These are phyloP conservation scores for Anodontia alba DNA, from an alignment of 2,888 invertebrate species.

Conservation along the genomic window DNA sequence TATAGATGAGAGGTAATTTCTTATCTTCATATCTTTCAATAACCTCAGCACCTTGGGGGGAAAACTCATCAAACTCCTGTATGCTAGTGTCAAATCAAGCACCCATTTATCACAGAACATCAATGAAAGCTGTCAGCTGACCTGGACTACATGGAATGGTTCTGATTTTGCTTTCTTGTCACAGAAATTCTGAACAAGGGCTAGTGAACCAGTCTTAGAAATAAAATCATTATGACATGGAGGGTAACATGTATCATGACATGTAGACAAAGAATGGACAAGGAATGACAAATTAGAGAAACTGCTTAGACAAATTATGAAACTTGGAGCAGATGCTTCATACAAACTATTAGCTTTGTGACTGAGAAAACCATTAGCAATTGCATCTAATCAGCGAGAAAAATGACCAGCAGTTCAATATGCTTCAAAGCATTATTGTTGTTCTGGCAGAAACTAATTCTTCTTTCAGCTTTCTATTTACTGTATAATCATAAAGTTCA, in stretches of 20 bases:
- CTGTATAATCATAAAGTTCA: no score
- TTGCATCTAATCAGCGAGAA: no score
- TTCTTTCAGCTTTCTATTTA: no score
- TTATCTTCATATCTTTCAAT: slow-evolving; percentile 12
- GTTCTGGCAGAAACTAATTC: no score
- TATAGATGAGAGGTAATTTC: slow-evolving; percentile 14
- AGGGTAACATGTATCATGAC: background rate
- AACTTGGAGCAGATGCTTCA: background rate
- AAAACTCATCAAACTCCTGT: slow-evolving; percentile 16
- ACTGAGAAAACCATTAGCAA: background rate
- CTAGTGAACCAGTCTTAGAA: background rate
- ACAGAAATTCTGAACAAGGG: background rate
- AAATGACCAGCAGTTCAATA: no score
- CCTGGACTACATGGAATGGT: slow-evolving; percentile 3
- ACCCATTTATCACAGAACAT: slow-evolving; percentile 12
- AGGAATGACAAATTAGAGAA: background rate
- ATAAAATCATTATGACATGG: background rate
- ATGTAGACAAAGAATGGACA: background rate
- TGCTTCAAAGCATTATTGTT: no score
- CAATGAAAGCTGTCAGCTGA: slow-evolving; percentile 13
- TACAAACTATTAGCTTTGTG: background rate
- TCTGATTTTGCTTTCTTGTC: background rate
- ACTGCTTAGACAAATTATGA: background rate
- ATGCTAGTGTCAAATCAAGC: slow-evolving; percentile 7
- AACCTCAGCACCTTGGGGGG: background rate